Conservation (phyloP, 2,797 vertebrate species). For the Meda fulgida region DNA sequence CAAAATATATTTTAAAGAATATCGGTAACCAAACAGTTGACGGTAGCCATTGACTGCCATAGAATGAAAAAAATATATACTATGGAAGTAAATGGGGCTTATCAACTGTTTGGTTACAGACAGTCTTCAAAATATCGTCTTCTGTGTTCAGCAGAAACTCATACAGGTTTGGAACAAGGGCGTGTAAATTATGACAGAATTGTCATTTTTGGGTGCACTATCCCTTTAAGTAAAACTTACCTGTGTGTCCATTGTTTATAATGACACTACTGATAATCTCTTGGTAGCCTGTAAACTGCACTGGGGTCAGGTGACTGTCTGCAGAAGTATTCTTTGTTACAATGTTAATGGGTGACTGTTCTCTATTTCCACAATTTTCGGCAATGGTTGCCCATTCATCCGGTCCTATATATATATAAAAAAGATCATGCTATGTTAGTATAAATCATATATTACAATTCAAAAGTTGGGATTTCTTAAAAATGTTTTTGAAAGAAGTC, state of each 20-base stretch:
- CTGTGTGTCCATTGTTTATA: conserved; percentile 83
- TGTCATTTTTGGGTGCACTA: neutral
- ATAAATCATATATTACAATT: neutral
- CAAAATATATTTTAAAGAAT: no score
- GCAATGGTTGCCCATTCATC: conserved; percentile 58
- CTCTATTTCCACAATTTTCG: conserved; percentile 57
- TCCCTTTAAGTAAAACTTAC: conserved; percentile 59
- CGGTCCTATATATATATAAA: conserved; percentile 72
- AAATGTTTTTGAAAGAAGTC: neutral
- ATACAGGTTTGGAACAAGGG: neutral
- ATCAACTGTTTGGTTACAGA: neutral
- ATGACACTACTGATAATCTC: conserved; percentile 58
- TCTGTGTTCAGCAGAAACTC: neutral
- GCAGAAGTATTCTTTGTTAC: conserved; percentile 59
- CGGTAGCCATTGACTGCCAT: no score
- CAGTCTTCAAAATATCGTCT: neutral
- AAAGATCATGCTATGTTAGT: neutral
- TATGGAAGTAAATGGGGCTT: neutral
- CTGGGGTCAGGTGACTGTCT: conserved; percentile 60
- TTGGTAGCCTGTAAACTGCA: conserved; percentile 77
- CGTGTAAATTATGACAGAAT: neutral
- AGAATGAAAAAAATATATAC: neutral
- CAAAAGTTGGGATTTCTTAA: neutral
- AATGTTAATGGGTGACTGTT: conserved; percentile 87
- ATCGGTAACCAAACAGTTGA: no score